Evolutionary conservation across 2,797 vertebrate genomes (phyloP), one percentile per base, ranked within the genome.

Genomic region (Acestrorhynchus altus): DNA sequence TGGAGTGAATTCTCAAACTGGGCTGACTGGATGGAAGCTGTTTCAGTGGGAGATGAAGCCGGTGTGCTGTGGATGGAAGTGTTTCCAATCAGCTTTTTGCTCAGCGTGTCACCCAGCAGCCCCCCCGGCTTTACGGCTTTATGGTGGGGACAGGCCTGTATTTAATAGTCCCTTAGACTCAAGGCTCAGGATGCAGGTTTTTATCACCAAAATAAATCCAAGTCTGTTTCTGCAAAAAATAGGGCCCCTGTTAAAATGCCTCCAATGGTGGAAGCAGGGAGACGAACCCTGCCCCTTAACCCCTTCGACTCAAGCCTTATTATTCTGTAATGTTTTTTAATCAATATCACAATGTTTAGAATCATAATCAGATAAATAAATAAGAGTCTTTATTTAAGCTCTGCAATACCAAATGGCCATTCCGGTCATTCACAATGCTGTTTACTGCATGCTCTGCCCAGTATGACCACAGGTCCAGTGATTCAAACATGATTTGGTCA

Each of bases 171-270:
- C 77, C 72, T 68, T 60, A 72, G 66, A 73, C 61, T 74, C 73
- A 84, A 79, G 59, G 66, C 74, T 81, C 79, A 86, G 82, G 80
- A 84, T 78, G 81, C 79, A 66, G 82, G 78, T 87, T 92, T 88
- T 79, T 85, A 91, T 90, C 81, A 81, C 88, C 81, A 82, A 63
- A 87, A 89, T 92, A 91, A 92, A 93, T 91, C 87, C 54, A 56
- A 79, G 51, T 68, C 76, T 69, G 74, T 83, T 84, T 84, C 83
- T 83, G 66, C 87, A 87, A 85, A 35, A 89, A 90, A 70, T 80
- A 81, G 12, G 64, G 65, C 79, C 79, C 84, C 83, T 80, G 87
- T 89, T 86, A 89, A 92, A 86, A 81, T 47, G 65, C 88, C 84
- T 88, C 35, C 73, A 89, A 88, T 81, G 87, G 90, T 84, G 86